Evolutionary conservation across 2,888 invertebrate genomes (phyloP), one percentile per base, ranked within the genome.

Genomic region (Sarcophaga carnaria): DNA sequence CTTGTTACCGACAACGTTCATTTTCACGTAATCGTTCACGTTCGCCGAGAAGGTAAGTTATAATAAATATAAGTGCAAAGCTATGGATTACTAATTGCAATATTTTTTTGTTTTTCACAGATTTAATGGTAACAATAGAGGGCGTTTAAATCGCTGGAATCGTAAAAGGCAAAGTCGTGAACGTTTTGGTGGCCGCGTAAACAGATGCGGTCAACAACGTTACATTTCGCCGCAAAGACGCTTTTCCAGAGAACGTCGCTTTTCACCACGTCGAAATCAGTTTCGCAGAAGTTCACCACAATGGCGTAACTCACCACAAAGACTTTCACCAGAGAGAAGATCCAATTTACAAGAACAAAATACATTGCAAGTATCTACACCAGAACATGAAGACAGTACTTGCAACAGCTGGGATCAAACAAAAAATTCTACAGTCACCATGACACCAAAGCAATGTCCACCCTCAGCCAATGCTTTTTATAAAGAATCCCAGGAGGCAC

Each of bases 261-360:
- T 90, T 67, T 92, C 91, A 0, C 90, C 90, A 2, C 86, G 89
- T 85, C 91, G 90, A 88, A 90, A 90, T 76, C 92, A 91, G 83
- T 91, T 91, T 88, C 91, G 93, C 3, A 93, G 92, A 64, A 91
- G 91, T 84, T 92, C 92, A 22, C 92, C 92, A 37, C 91, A 89
- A 22, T 91, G 92, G 54, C 92, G 93, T 22, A 91, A 91, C 37
- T 92, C 91, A 66, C 90, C 91, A n/a, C 89, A 79, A 25, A 89
- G 91, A 45, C 90, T 90, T 54, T 92, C 92, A 1, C 90, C 90
- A 1, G 91, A 91, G 25, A 89, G 91, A 5, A 88, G 90, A 4
- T 89, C 47, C 4, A 88, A 63, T 72, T 88, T 89, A 20, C 88
- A 88, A n/a, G 89, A 88, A 74, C 88, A 89, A 60, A 88, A 87